Conservation (phyloP, 2,888 invertebrate genomes). For the Megalurothrips usitatus region DNA sequence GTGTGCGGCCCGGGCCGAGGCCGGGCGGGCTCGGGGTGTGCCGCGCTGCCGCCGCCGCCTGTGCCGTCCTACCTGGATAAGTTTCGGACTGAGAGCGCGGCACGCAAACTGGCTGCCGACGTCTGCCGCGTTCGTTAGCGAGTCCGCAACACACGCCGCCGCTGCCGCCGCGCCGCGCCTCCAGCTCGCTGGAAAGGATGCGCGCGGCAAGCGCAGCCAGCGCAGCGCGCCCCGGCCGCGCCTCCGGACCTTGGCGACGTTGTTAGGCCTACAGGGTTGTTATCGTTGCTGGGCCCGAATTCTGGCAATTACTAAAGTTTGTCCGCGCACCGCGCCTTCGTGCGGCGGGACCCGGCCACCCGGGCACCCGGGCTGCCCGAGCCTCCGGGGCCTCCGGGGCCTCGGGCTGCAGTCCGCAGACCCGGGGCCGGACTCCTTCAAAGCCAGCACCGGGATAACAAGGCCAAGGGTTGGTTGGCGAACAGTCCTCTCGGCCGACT, state of each 20-base stretch:
- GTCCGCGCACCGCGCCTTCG: neutral
- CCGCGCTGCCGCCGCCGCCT: too few relatives aligned
- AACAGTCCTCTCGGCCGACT: neutral
- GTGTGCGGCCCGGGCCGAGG: too few relatives aligned
- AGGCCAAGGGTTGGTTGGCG: constrained; percentile 20
- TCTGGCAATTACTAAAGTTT: constrained; percentile 5
- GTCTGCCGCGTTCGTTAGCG: too few relatives aligned
- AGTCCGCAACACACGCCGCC: too few relatives aligned
- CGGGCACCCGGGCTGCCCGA: neutral
- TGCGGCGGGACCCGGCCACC: neutral
- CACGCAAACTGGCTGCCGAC: too few relatives aligned
- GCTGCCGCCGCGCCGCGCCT: too few relatives aligned
- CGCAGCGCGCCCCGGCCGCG: neutral
- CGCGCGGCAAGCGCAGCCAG: too few relatives aligned
- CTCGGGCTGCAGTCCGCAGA: neutral
- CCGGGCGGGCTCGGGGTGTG: too few relatives aligned
- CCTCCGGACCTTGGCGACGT: too few relatives aligned
- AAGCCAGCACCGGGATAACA: neutral
- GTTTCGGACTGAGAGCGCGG: too few relatives aligned
- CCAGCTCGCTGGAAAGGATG: too few relatives aligned
- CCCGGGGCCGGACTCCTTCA: neutral
- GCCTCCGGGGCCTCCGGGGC: neutral
- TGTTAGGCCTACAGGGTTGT: neutral
- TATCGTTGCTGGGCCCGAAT: neutral
- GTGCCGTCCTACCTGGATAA: too few relatives aligned